These are phyloP conservation scores for Campylorhamphus procurvoides DNA, from an alignment of 2,113 vertebrate species.

Conservation along the genomic window DNA sequence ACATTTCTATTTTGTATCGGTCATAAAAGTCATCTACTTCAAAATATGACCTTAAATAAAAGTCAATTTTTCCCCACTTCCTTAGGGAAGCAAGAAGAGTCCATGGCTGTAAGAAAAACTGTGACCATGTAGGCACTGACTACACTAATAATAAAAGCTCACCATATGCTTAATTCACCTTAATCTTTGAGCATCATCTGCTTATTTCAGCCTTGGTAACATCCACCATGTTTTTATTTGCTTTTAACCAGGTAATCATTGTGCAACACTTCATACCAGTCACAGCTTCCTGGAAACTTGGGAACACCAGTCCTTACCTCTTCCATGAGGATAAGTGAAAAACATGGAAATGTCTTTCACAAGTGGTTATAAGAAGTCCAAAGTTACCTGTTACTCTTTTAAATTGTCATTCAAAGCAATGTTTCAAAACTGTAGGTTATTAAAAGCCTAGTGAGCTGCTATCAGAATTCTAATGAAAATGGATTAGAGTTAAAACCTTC, in stretches of 20 bases:
- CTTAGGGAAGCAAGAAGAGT: background rate
- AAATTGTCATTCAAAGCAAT: background rate
- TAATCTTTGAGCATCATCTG: background rate
- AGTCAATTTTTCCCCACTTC: background rate
- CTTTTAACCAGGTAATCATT: background rate
- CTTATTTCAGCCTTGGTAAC: background rate
- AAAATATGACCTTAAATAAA: background rate
- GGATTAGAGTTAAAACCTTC: background rate
- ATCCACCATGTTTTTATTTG: background rate
- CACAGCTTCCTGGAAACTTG: background rate
- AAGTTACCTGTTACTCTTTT: background rate
- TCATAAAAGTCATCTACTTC: background rate
- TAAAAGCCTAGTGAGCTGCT: background rate
- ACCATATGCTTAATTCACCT: background rate
- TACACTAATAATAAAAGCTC: background rate
- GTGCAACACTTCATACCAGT: background rate
- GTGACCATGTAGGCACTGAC: background rate
- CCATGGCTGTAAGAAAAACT: background rate
- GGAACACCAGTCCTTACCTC: background rate
- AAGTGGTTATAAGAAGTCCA: background rate
- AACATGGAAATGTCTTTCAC: background rate
- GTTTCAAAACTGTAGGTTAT: background rate
- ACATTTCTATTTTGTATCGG: background rate
- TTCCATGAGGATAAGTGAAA: background rate
- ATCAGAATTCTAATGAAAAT: background rate